Percentiles rank a stretch among this genome's conserved stretches.
Conservation (phyloP, 2,888 invertebrate species). For the Resseliella maxima region DNA sequence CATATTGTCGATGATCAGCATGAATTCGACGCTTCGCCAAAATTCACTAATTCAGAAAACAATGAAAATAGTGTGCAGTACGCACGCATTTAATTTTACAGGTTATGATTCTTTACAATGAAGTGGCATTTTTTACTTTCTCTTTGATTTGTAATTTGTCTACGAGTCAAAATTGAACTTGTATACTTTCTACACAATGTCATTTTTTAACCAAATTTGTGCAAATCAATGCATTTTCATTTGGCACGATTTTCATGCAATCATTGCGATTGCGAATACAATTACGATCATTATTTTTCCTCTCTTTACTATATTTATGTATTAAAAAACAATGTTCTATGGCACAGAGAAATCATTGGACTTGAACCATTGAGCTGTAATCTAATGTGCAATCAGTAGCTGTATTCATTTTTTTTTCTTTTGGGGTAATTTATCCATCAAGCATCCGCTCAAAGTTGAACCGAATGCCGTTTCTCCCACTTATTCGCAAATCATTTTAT, state of each 20-base stretch:
- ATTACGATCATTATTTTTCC: no score
- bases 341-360: no score
- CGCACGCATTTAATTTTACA: neutral
- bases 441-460: neutral
- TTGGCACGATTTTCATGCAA: neutral
- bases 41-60: neutral
- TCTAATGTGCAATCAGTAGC: no score
- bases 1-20: neutral
- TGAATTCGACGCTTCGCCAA: neutral
- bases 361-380: no score
- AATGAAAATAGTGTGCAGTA: neutral
- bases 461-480: neutral
- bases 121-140: neutral
- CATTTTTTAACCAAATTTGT: neutral
- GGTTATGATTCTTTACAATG: slow-evolving; percentile 8
- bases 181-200: neutral
- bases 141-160: neutral
- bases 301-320: no score
- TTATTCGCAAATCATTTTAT: neutral
- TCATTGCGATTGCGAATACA: neutral
- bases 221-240: neutral
- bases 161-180: neutral
- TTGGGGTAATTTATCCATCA: neutral
- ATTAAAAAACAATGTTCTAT: no score
- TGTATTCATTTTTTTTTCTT: no score